These are phyloP conservation scores for Epizoanthus illoricatus DNA, from an alignment of 92 coral and sea anemone genomes.

Conservation along the genomic window DNA sequence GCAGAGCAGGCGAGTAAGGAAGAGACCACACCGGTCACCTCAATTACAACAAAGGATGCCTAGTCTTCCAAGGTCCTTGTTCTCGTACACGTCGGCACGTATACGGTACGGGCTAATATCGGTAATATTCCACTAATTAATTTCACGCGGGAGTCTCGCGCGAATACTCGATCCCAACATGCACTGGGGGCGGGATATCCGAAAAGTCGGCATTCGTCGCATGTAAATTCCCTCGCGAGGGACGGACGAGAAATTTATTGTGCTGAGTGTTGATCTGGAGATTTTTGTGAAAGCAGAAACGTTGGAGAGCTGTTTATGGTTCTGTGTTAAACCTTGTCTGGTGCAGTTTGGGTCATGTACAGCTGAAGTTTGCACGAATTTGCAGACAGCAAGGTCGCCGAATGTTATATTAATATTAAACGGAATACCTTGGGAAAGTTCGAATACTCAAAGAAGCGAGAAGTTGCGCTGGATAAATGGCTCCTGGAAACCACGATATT, in stretches of 20 bases:
- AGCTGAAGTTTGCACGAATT: slow-evolving; percentile 16
- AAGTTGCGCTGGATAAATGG: slow-evolving; percentile 4
- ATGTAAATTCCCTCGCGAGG: slow-evolving; percentile 24
- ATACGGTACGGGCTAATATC: not conserved
- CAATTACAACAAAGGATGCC: too few relatives aligned
- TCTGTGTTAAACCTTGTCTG: slow-evolving; percentile 3
- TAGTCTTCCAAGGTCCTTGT: not conserved
- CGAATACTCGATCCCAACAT: not conserved
- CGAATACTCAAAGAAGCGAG: slow-evolving; percentile 5
- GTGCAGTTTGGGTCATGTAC: slow-evolving; percentile 9
- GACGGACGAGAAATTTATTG: slow-evolving; percentile 12
- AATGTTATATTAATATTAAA: not conserved
- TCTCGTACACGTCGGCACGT: not conserved
- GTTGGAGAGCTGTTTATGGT: slow-evolving; percentile 14
- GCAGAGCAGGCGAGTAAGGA: too few relatives aligned
- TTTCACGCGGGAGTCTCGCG: slow-evolving; percentile 23
- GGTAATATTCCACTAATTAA: not conserved
- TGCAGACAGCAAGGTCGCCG: slow-evolving; percentile 25
- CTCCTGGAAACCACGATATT: slow-evolving; percentile 29
- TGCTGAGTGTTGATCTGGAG: slow-evolving; percentile 10
- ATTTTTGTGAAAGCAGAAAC: slow-evolving; percentile 25
- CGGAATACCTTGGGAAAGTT: slow-evolving; percentile 16
- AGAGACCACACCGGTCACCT: too few relatives aligned
- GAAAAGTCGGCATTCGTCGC: slow-evolving; percentile 31
- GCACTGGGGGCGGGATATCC: slow-evolving; percentile 20